Conservation (phyloP, 2,888 invertebrate species). For the Brachyptera putata region DNA sequence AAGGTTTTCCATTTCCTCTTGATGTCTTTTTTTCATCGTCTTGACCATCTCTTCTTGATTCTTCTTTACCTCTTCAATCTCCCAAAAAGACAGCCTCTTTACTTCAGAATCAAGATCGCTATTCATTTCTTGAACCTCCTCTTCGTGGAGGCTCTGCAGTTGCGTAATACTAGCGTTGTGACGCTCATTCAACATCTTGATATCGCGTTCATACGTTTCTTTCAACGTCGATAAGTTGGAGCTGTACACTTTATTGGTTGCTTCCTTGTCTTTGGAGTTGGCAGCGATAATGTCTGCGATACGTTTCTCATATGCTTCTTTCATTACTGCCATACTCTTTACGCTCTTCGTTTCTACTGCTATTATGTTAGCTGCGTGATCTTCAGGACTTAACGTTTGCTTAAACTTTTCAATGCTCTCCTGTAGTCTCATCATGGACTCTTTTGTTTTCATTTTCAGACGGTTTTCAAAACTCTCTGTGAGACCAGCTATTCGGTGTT, state of each 20-base stretch:
- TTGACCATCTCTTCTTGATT: not conserved
- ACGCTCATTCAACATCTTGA: constrained; percentile 51
- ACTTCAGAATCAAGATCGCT: constrained; percentile 52
- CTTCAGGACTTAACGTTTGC: not conserved
- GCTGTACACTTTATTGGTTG: not conserved
- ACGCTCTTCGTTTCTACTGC: not conserved
- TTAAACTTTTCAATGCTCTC: constrained; percentile 3
- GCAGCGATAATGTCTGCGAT: not conserved
- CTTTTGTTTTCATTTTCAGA: not conserved
- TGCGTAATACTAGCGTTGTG: constrained; percentile 53
- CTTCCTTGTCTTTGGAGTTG: not conserved
- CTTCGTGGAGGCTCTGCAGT: constrained; percentile 53
- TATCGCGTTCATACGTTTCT: constrained; percentile 52
- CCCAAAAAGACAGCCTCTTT: too few species aligned
- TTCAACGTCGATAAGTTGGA: constrained; percentile 42
- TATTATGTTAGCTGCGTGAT: not conserved
- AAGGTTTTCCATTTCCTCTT: not conserved
- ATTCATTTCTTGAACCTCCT: constrained; percentile 48
- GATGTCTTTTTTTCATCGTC: not conserved
- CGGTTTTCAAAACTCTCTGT: not conserved
- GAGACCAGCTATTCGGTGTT: too few species aligned
- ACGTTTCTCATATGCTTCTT: constrained; percentile 2
- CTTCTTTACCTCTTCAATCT: not conserved
- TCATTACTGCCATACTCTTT: not conserved
- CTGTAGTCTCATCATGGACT: not conserved